These are phyloP conservation scores for Coregonus ussuriensis DNA, from an alignment of 2,797 vertebrate genomes.

Conservation along the genomic window DNA sequence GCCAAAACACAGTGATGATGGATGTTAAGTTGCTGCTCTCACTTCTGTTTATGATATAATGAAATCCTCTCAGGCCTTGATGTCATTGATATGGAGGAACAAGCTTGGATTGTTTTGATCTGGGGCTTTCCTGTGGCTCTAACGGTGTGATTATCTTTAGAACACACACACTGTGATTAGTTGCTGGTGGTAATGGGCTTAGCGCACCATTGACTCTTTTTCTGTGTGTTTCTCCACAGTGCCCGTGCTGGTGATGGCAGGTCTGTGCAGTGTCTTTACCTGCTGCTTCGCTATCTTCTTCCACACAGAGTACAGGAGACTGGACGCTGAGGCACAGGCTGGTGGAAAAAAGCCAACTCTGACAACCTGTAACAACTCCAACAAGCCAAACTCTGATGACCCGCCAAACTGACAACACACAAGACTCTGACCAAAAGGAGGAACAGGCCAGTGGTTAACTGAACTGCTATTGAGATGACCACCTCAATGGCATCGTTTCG, in stretches of 20 bases:
- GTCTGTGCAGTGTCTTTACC: conserved; percentile 72
- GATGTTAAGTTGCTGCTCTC: no score
- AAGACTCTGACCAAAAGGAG: no score
- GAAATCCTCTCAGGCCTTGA: background rate
- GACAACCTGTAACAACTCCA: background rate
- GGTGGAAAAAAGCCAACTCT: background rate
- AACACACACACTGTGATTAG: background rate
- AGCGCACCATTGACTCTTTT: background rate
- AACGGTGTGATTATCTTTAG: background rate
- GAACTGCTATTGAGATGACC: background rate
- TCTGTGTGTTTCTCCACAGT: conserved; percentile 61
- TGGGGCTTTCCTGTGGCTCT: background rate
- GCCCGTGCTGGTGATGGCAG: conserved; percentile 83
- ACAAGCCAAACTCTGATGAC: background rate
- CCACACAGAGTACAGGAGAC: conserved; percentile 81
- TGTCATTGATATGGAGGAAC: background rate
- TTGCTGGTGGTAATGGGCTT: background rate
- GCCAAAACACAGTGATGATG: background rate
- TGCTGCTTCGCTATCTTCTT: conserved; percentile 84
- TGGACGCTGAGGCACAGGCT: conserved; percentile 73
- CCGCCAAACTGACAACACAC: no score
- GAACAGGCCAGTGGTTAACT: background rate
- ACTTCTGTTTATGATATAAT: background rate
- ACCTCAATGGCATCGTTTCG: background rate
- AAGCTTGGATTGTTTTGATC: background rate